These are phyloP conservation scores for Epiblema foenella DNA, from an alignment of 2,888 invertebrate species.

Conservation along the genomic window DNA sequence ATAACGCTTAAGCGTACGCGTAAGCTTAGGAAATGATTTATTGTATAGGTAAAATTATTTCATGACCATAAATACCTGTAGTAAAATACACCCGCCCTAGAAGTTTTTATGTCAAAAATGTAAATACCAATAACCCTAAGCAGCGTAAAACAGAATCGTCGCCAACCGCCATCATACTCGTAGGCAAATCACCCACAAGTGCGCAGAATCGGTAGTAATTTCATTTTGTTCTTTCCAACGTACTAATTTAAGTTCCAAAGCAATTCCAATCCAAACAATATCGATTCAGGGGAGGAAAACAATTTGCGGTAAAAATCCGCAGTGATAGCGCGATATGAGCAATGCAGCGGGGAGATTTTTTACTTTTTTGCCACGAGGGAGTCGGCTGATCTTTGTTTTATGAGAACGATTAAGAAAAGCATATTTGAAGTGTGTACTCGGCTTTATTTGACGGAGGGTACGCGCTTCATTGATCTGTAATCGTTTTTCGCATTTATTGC, in stretches of 20 bases:
- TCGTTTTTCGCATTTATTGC: slow-evolving; percentile 83
- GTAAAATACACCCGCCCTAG: background rate
- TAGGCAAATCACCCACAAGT: slow-evolving; percentile 58
- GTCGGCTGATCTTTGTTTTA: slow-evolving; percentile 84
- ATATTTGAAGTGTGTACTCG: slow-evolving; percentile 84
- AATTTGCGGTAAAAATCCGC: slow-evolving; percentile 79
- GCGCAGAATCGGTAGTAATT: slow-evolving; percentile 62
- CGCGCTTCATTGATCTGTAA: slow-evolving; percentile 84
- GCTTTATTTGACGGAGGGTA: slow-evolving; percentile 83
- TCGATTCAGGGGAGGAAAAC: slow-evolving; percentile 74
- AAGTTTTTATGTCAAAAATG: slow-evolving; percentile 4
- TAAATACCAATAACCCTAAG: slow-evolving; percentile 21
- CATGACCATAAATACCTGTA: background rate
- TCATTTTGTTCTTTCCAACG: slow-evolving; percentile 64
- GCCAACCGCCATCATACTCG: slow-evolving; percentile 46
- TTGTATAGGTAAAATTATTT: too few relatives aligned
- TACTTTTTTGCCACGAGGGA: slow-evolving; percentile 72
- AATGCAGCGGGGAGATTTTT: slow-evolving; percentile 70
- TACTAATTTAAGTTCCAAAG: slow-evolving; percentile 69
- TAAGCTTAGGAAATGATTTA: background rate
- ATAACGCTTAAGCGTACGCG: background rate
- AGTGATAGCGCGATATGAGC: slow-evolving; percentile 77
- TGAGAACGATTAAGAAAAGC: slow-evolving; percentile 86
- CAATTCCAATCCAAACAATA: slow-evolving; percentile 72
- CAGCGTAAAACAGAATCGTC: slow-evolving; percentile 24